Percentiles rank a stretch among this genome's conserved stretches.
phyloP scores from a whole-genome alignment of 1,140 invertebrate genomes.

The Drosophila carrolli region DNA sequence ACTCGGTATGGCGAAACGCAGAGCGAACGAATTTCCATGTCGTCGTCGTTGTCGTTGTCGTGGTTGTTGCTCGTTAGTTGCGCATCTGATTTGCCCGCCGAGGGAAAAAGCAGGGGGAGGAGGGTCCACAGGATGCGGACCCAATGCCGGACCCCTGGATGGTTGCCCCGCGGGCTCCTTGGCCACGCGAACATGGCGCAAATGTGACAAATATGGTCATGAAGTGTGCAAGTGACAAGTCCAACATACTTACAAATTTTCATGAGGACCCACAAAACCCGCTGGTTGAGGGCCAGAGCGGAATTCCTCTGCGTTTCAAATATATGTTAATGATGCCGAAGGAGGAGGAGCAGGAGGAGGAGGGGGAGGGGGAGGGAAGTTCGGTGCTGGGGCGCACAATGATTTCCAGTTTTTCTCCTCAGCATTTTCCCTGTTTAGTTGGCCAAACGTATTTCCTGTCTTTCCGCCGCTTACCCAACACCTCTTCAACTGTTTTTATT shows the following conservation, averaged over 20 bases:
- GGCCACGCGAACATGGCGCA: conserved; percentile 71
- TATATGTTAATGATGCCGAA: conserved; percentile 76
- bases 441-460: conserved; percentile 70
- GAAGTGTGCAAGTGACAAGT: conserved; percentile 83
- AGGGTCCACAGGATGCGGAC: conserved; percentile 35
- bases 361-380: background rate
- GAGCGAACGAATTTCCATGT: conserved; percentile 76
- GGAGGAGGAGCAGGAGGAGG: background rate
- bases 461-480: conserved; percentile 52
- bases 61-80: conserved; percentile 80
- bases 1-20: conserved; percentile 51
- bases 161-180: conserved; percentile 37
- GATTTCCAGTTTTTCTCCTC: conserved; percentile 65
- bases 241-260: conserved; percentile 83
- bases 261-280: conserved; percentile 56
- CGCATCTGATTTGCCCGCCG: conserved; percentile 69
- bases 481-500: conserved; percentile 71
- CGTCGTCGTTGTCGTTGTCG: conserved; percentile 65
- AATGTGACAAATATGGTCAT: conserved; percentile 83
- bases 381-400: conserved; percentile 32
- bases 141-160: conserved; percentile 55
- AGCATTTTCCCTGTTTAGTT: conserved; percentile 51
- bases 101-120: conserved; percentile 47
- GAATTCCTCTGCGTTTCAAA: conserved; percentile 77
- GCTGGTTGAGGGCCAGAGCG: conserved; percentile 11